Conservation (phyloP, 2,113 vertebrate species). For the Varanus komodoensis region DNA sequence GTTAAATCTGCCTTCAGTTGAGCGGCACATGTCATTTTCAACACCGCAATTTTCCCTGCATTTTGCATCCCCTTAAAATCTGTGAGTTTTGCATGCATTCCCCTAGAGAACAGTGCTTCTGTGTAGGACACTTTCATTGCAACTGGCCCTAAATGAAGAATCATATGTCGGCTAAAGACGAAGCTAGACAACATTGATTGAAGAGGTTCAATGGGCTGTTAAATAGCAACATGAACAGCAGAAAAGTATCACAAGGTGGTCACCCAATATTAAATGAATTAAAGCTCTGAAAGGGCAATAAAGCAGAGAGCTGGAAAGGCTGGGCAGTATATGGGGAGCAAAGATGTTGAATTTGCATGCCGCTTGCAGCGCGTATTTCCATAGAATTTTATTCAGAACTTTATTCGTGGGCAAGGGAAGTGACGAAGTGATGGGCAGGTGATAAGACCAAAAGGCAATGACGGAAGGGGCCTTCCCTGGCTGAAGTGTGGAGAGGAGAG, state of each 20-base stretch:
- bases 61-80: not conserved
- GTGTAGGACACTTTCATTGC: not conserved
- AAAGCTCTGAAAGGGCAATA: conserved; percentile 15
- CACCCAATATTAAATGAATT: conserved; percentile 18
- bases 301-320: not conserved
- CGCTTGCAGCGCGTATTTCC: not conserved
- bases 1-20: too few relatives aligned
- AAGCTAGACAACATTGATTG: conserved; percentile 5
- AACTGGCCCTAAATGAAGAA: not conserved
- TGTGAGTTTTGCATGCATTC: not conserved
- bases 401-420: not conserved
- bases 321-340: not conserved
- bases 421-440: fast-evolving
- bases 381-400: not conserved
- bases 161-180: not conserved
- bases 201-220: not conserved
- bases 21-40: not conserved
- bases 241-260: not conserved
- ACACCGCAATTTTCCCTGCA: not conserved
- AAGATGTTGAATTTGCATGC: not conserved
- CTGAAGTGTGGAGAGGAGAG: not conserved
- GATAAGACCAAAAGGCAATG: not conserved
- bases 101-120: not conserved
- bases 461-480: fast-evolving
- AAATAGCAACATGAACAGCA: not conserved